These are phyloP conservation scores for Psammodynastes pulverulentus DNA, from an alignment of 2,113 vertebrate species.

Conservation along the genomic window DNA sequence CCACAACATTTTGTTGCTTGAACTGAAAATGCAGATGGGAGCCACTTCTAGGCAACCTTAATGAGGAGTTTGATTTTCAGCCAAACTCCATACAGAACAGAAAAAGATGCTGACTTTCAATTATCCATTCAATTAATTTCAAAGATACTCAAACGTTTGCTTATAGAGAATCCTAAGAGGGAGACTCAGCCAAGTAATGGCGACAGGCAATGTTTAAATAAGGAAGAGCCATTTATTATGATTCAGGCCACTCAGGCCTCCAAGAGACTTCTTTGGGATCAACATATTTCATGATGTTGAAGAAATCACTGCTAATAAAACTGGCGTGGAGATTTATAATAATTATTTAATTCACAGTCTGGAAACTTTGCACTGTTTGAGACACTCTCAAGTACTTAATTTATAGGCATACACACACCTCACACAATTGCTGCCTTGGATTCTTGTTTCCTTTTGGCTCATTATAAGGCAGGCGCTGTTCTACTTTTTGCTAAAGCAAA, in stretches of 20 bases:
- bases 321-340: not conserved
- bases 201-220: not conserved
- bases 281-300: not conserved
- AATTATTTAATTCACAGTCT: not conserved
- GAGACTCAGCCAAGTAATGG: not conserved
- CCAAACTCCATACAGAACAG: not conserved
- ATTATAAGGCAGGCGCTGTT: not conserved
- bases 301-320: not conserved
- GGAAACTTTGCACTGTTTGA: not conserved
- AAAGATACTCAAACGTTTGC: not conserved
- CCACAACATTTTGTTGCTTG: not conserved
- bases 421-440: not conserved
- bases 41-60: not conserved
- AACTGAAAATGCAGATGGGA: not conserved
- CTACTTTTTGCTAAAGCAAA: not conserved
- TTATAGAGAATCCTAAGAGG: not conserved
- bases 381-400: not conserved
- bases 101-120: not conserved
- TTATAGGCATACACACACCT: not conserved
- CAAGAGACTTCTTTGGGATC: not conserved
- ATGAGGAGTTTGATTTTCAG: not conserved
- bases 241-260: not conserved
- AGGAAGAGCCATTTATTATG: not conserved
- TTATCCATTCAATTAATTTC: not conserved
- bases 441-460: not conserved